phyloP scores from a whole-genome alignment of 2,888 invertebrate genomes.

The Pycnomerus fuliginosus region DNA sequence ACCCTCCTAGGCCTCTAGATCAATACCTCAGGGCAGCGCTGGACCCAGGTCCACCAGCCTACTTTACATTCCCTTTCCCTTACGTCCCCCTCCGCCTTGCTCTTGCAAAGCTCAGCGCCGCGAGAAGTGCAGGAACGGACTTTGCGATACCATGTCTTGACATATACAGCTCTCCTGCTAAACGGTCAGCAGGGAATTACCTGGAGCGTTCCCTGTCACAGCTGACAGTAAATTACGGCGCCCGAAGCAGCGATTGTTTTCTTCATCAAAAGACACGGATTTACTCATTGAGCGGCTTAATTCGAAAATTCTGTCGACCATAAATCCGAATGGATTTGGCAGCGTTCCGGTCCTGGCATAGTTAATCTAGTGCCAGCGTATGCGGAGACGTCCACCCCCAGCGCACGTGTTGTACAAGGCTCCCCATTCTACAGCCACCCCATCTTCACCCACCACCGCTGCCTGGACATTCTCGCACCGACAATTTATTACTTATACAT shows the following conservation, averaged over 20 bases:
- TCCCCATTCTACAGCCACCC: conserved; percentile 43
- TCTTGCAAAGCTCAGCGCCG: conserved; percentile 59
- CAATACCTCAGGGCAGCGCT: conserved; percentile 54
- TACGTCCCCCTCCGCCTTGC: conserved; percentile 49
- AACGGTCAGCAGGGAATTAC: conserved; percentile 37
- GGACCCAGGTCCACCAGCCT: conserved; percentile 56
- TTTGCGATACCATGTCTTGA: too few relatives aligned
- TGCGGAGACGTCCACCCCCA: conserved; percentile 48
- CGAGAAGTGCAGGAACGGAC: conserved; percentile 31
- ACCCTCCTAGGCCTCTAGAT: conserved; percentile 51
- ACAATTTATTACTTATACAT: conserved; percentile 51
- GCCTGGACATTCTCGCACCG: conserved; percentile 62
- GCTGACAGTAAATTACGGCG: not conserved
- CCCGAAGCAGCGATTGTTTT: too few relatives aligned
- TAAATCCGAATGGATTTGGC: too few relatives aligned
- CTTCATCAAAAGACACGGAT: too few relatives aligned
- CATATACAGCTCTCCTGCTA: conserved; percentile 28
- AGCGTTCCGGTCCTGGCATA: conserved; percentile 38
- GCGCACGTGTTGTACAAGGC: conserved; percentile 49
- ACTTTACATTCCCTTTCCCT: conserved; percentile 59
- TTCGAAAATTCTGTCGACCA: too few relatives aligned
- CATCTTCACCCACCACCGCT: conserved; percentile 42
- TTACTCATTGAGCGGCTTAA: too few relatives aligned
- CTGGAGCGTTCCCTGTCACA: too few relatives aligned
- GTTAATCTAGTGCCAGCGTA: conserved; percentile 47